Evolutionary conservation across 2,888 invertebrate species (phyloP), one percentile per base, ranked within the genome.

Genomic region (Pterobdella sp.): DNA sequence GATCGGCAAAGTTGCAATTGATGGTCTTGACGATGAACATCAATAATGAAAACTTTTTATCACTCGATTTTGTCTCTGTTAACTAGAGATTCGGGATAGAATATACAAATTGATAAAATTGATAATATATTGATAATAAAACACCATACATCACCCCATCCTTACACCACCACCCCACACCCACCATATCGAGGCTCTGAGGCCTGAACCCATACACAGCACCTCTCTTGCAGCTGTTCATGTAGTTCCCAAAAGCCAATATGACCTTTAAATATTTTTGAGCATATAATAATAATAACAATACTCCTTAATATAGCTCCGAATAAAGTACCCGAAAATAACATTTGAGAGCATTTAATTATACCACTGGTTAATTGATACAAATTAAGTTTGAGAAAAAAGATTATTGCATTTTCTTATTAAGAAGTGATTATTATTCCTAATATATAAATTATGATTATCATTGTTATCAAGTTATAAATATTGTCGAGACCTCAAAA

Each of bases 141-240:
- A 18, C 14, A 14, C 10, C 52, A 49, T 18, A 49, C n/a, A n/a
- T n/a, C n/a, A n/a, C n/a, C n/a, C n/a, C n/a, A n/a, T n/a, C n/a
- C n/a, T n/a, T n/a, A n/a, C n/a, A n/a, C n/a, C n/a, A n/a, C n/a
- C n/a, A n/a, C n/a, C n/a, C n/a, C n/a, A 14, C 22, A 72, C 78
- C 78, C 78, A 87, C 85, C 81, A 94, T 92, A 81, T 98, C 97
- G 77, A 99, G 86, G 76, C 93, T 93, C 84, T 95, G 94, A 75
- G 99, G 86, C 83, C 95, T 96, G 83, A 99, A 99, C 3, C 98
- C 98, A 83, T 98, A 98, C 0, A 95, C 97, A 0, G 96, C 95
- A 0, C 97, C 96, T 52, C 97, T 88, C 83, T 94, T 94, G 80
- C 92, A 91, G 82, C 94, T 94, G 84, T 99, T 99, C 86, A 99